Conservation (phyloP, 2,888 invertebrate genomes). For the Hylaea fasciaria region DNA sequence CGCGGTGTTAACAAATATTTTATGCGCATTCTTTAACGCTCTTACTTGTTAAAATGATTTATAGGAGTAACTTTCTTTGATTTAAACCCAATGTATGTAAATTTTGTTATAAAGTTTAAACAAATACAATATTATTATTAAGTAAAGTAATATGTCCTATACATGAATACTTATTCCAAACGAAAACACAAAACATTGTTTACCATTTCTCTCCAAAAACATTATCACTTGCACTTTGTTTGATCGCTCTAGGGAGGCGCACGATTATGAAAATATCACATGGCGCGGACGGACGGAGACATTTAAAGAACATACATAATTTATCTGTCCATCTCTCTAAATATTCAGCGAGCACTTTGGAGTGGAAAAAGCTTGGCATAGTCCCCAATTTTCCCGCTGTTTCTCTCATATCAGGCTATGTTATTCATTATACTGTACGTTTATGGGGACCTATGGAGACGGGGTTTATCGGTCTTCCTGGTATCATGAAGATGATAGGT, state of each 20-base stretch:
- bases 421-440: slow-evolving; percentile 42
- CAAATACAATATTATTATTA: neutral
- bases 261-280: slow-evolving; percentile 45
- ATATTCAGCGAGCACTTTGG: slow-evolving; percentile 49
- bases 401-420: slow-evolving; percentile 39
- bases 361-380: slow-evolving; percentile 46
- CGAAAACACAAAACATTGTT: neutral
- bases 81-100: no score
- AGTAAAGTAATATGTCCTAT: neutral
- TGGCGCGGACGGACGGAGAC: slow-evolving; percentile 38
- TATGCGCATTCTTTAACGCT: neutral
- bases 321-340: slow-evolving; percentile 50
- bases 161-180: neutral
- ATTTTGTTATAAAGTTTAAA: neutral
- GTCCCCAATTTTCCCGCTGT: slow-evolving; percentile 43
- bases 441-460: slow-evolving; percentile 29
- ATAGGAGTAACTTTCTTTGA: neutral
- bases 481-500: slow-evolving; percentile 2
- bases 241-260: slow-evolving; percentile 26
- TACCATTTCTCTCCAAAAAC: slow-evolving; percentile 9
- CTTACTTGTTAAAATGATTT: neutral
- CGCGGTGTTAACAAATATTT: slow-evolving; percentile 3
- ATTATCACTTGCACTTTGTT: slow-evolving; percentile 27
- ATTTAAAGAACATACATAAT: slow-evolving; percentile 53
- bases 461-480: slow-evolving; percentile 18